Conservation (phyloP, 1,140 invertebrate genomes). For the Panagrolaimus sp. region DNA sequence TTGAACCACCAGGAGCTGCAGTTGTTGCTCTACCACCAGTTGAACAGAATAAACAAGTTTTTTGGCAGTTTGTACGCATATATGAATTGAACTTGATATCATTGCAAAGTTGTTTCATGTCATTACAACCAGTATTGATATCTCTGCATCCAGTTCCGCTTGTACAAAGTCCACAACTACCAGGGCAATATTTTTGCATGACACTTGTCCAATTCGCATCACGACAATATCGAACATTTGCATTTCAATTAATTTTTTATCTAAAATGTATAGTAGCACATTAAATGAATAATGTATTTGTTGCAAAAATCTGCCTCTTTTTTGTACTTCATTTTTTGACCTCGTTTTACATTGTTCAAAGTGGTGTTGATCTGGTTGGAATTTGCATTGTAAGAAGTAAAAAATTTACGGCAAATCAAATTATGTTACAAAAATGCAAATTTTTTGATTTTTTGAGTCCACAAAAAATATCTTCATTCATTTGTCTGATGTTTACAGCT, state of each 20-base stretch:
- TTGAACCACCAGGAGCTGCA: too few relatives aligned
- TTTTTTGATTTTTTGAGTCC: too few relatives aligned
- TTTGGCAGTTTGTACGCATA: background rate
- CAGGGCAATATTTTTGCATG: background rate
- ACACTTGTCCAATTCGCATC: background rate
- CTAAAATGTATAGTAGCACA: background rate
- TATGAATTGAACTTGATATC: background rate
- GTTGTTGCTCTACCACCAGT: background rate
- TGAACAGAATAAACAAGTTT: background rate
- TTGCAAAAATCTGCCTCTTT: too few relatives aligned
- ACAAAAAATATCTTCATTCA: too few relatives aligned
- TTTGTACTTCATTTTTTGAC: too few relatives aligned
- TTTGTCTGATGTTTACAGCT: too few relatives aligned
- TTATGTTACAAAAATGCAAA: too few relatives aligned
- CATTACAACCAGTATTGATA: background rate
- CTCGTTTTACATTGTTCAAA: too few relatives aligned
- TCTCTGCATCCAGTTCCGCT: background rate
- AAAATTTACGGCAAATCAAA: too few relatives aligned
- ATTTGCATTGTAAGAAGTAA: too few relatives aligned
- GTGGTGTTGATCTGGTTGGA: too few relatives aligned
- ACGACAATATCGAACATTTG: background rate
- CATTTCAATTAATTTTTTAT: background rate
- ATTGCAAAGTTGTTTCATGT: background rate
- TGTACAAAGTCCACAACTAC: background rate
- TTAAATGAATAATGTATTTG: too few relatives aligned